Base-by-base conservation (phyloP, 2,888 invertebrate genomes). In the Eucriotettix oculatus region DNA sequence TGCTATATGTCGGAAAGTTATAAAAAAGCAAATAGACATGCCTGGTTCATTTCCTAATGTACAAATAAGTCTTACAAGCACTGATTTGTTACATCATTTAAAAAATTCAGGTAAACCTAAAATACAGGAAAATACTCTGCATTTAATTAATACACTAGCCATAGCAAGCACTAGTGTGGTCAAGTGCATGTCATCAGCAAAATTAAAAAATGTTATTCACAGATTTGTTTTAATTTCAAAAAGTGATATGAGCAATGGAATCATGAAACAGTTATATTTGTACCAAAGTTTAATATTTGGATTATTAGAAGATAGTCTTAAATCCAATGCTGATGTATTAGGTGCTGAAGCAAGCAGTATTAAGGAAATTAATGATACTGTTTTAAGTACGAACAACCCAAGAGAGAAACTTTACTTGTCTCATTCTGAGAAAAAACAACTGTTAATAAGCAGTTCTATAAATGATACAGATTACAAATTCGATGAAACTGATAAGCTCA, bases 101-200 rank as follows among this genome's bases (percentile, higher is more conserved):
- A 59, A 61, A 52, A 60, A 60, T 53, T 40, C 42, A 16, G 58
- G 55, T 10, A 48, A 54, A 16, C 60, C 54, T 17, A n/a, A n/a
- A n/a, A 40, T 63, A 29, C 63, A 63, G 52, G 58, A 58, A 41
- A 60, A 58, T 9, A 54, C 60, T n/a, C 41, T 63, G 52, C 56
- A 52, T 7, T 16, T 63, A 14, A 59, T 62, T 44, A 62, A 60
- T 42, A 54, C 62, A 16, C 29, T 62, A 54, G 58, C 60, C 14
- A 17, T 40, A 55, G 42, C 55, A 10, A 10, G 43, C 10, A 42
- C 17, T 10, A 53, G 14, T 14, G 52, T 60, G 42, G 29, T 58
- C 10, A 43, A 43, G 9, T 54, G 44, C 7, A 60, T 63, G 61
- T 52, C 48, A 16, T 56, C 60, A 10, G 57, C 29, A 29, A 55